A percentile compares a stretch with the other conserved stretches of the same genome.
phyloP scores from a whole-genome alignment of 1,140 invertebrate species.

The Calosoma granatense region DNA sequence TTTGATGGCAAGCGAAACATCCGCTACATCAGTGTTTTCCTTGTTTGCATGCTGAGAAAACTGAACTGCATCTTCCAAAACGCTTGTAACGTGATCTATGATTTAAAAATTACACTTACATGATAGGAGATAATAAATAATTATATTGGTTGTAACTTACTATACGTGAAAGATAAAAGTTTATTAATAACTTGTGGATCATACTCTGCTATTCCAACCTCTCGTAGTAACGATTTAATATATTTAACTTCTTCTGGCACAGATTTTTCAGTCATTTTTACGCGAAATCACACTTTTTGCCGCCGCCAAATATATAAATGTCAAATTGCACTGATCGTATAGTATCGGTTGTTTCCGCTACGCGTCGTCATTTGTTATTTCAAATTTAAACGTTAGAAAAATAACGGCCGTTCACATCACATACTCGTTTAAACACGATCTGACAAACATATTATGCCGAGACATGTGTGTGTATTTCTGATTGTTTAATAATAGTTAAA shows the following conservation, averaged over 20 bases:
- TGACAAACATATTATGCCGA: too few species aligned
- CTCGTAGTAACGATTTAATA: not conserved
- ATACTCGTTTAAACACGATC: too few species aligned
- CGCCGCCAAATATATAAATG: not conserved
- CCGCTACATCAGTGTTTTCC: not conserved
- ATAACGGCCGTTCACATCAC: too few species aligned
- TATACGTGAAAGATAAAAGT: not conserved
- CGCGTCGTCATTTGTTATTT: too few species aligned
- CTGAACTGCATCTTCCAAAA: not conserved
- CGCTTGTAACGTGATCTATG: not conserved
- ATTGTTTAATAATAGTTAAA: too few species aligned
- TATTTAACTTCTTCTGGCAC: not conserved
- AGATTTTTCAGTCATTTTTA: not conserved
- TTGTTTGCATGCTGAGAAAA: not conserved
- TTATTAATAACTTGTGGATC: not conserved
- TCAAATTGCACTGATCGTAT: not conserved
- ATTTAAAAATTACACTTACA: too few species aligned
- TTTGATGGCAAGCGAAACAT: too few species aligned
- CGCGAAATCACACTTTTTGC: not conserved
- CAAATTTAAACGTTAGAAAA: not conserved
- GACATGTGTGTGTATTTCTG: too few species aligned
- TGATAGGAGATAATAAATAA: not conserved
- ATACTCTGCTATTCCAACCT: not conserved
- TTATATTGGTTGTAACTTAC: not conserved
- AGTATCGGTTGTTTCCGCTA: too few species aligned